Base-by-base conservation (phyloP, 1,140 invertebrate species). In the Laupala kohalensis region DNA sequence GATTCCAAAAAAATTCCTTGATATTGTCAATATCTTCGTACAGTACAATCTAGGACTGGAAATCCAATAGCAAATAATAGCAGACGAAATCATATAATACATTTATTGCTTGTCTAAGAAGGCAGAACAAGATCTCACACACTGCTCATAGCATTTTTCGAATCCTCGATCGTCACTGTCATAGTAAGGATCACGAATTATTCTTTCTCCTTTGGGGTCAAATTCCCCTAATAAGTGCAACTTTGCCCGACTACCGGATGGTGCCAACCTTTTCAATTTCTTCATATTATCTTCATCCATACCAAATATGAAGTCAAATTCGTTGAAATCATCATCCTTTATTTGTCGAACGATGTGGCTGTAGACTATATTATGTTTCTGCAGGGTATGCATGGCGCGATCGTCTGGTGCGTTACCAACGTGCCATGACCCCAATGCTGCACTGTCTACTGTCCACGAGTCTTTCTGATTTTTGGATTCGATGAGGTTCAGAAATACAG, bases 151-250 rank as follows among this genome's bases (percentile, higher is more conserved):
- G 76, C 87, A 89, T 78, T 87, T 87, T 77, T 90, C 87, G 80
- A 92, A 92, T 24, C 89, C 89, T 72, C 78, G 77, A 27, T 83
- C 80, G 73, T 86, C 86, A 71, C 76, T 76, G 79, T 84, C 92
- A 86, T 93, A 95, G 79, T 95, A 94, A 13, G 94, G 94, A 85
- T 97, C 94, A 78, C 89, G 83, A 76, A 97, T 94, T 75, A 92
- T 90, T 70, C 84, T 80, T 71, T 92, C 87, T 37, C 88, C 88
- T 77, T 92, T 76, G 12, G 92, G 89, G 79, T 95, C 91, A 83
- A 89, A 95, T 70, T 88, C 86, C 25, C 93, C 93, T 53, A 97
- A 84, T 26, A 95, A 78, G 23, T 90, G 81, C 67, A 95, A 82
- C 78, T 90, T 87, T 0, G 92, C 90, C 77, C 85, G 90, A 66